Percentiles rank a stretch among this genome's conserved stretches.
phyloP scores from a whole-genome alignment of 1,140 invertebrate species.

The Nasonia vitripennis region DNA sequence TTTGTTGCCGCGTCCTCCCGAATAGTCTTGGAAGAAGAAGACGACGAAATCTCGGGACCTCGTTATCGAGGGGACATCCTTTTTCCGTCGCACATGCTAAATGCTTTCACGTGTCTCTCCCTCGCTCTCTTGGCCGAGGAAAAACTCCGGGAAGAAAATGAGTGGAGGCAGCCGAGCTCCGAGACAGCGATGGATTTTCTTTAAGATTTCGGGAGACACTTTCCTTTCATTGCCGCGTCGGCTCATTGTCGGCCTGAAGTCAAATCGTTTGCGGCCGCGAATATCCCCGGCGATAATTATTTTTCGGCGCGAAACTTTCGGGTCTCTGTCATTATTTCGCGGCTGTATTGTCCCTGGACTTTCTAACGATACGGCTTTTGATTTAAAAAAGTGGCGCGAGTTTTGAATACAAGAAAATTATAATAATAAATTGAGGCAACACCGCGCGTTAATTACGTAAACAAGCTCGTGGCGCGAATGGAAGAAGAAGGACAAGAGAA shows the following conservation, averaged over 20 bases:
- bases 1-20: constrained; percentile 1
- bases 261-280: background rate
- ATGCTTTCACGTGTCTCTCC: constrained; percentile 60
- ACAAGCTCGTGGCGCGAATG: no score
- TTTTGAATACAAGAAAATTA: no score
- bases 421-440: no score
- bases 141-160: constrained; percentile 13
- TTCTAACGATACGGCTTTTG: background rate
- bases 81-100: constrained; percentile 53
- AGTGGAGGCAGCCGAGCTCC: constrained; percentile 15
- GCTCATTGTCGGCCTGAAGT: background rate
- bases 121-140: background rate
- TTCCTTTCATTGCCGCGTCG: background rate
- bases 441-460: background rate
- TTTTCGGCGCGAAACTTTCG: background rate
- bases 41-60: constrained; percentile 24
- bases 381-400: background rate
- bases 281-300: background rate
- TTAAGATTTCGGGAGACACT: constrained; percentile 17
- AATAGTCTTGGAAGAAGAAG: background rate
- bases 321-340: background rate
- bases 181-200: constrained; percentile 20
- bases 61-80: constrained; percentile 52
- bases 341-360: background rate
- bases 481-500: no score